Percentiles rank a stretch among this genome's conserved stretches.
These are phyloP conservation scores for Galerucella nymphaeae DNA, from an alignment of 2,888 invertebrate genomes.

Conservation along the genomic window DNA sequence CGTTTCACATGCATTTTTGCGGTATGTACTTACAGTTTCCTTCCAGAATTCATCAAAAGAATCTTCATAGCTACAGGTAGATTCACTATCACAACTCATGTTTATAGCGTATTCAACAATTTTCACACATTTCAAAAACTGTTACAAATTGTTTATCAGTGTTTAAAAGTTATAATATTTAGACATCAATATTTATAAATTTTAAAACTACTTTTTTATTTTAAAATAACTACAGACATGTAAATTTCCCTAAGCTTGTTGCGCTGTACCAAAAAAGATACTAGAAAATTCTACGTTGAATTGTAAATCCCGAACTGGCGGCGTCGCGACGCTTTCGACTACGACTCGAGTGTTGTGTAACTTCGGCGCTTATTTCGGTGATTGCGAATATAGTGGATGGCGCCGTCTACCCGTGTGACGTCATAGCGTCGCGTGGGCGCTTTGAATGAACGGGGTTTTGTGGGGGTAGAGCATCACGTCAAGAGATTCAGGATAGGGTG, in stretches of 20 bases:
- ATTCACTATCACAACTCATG: slow-evolving; percentile 27
- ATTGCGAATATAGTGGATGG: slow-evolving; percentile 51
- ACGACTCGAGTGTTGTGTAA: slow-evolving; percentile 25
- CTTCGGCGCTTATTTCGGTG: slow-evolving; percentile 28
- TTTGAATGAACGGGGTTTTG: slow-evolving; percentile 57
- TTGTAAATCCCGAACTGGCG: neutral
- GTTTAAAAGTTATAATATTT: too few species aligned
- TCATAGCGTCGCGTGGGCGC: slow-evolving; percentile 68
- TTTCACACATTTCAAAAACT: neutral
- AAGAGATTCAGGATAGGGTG: slow-evolving; percentile 45
- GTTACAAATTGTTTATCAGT: neutral
- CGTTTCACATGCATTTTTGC: neutral
- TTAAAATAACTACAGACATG: too few species aligned
- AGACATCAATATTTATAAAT: too few species aligned
- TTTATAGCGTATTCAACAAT: neutral
- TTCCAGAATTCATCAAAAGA: slow-evolving; percentile 24
- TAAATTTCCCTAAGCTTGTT: neutral
- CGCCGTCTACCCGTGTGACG: slow-evolving; percentile 69
- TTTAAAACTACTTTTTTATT: too few species aligned
- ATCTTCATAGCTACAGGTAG: slow-evolving; percentile 10
- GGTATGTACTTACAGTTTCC: slow-evolving; percentile 19
- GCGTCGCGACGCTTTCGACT: slow-evolving; percentile 21
- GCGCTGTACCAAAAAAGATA: neutral
- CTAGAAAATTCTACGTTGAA: slow-evolving; percentile 23
- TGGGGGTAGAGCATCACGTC: slow-evolving; percentile 52